A percentile compares a stretch with the other conserved stretches of the same genome.
These are phyloP conservation scores for Alca torda DNA, from an alignment of 2,797 vertebrate species.

Conservation along the genomic window DNA sequence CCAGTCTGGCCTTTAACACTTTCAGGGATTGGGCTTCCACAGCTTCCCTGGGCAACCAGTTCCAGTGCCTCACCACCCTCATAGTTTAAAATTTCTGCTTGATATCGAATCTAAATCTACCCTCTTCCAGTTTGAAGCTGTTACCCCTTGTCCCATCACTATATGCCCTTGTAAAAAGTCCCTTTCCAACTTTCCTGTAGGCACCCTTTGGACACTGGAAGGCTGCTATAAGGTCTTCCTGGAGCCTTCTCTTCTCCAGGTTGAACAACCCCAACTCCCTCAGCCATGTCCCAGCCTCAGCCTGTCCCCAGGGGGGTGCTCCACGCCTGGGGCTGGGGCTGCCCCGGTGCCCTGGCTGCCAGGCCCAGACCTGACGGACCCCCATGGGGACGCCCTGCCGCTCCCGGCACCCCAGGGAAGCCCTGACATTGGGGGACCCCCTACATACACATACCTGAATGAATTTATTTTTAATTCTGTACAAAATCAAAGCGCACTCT, in stretches of 20 bases:
- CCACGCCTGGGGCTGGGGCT: accelerated
- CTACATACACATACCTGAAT: accelerated
- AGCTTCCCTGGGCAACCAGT: background rate
- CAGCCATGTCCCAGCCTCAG: accelerated
- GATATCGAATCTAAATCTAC: background rate
- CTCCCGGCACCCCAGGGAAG: background rate
- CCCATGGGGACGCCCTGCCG: accelerated
- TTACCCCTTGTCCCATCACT: background rate
- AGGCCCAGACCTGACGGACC: background rate
- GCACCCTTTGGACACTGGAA: background rate
- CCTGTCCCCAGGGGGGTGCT: background rate
- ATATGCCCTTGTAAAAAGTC: background rate
- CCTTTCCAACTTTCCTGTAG: background rate
- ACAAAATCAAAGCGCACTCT: accelerated
- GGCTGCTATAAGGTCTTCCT: background rate
- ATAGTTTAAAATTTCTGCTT: background rate
- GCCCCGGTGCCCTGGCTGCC: background rate
- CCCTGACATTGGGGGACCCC: too few relatives aligned
- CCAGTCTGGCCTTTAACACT: background rate
- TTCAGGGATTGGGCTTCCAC: background rate
- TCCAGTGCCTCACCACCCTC: background rate
- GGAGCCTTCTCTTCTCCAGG: background rate
- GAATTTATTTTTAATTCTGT: background rate
- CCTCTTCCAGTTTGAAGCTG: background rate
- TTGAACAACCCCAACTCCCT: background rate